Percentiles rank a stretch among this genome's conserved stretches.
Evolutionary conservation across 2,888 invertebrate genomes (phyloP).

Genomic region (Cephus rjabovi): DNA sequence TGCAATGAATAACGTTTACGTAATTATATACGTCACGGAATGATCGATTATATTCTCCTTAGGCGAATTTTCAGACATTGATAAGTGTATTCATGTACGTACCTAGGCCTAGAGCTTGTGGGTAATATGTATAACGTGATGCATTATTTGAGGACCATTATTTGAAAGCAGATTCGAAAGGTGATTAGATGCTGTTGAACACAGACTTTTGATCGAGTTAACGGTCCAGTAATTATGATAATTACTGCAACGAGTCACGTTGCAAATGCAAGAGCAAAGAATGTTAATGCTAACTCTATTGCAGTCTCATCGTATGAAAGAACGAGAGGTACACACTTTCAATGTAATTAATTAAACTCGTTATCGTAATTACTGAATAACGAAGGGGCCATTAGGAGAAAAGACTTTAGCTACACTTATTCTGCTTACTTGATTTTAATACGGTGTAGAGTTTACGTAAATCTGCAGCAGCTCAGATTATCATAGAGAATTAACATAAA

Average conservation of each 20-base stretch:
- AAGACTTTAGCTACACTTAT: not conserved
- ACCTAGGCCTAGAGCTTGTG: not conserved
- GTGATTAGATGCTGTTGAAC: not conserved
- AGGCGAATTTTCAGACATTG: not conserved
- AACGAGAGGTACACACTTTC: slow-evolving; percentile 11
- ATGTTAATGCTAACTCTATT: slow-evolving; percentile 12
- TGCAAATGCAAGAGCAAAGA: slow-evolving; percentile 7
- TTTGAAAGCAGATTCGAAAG: not conserved
- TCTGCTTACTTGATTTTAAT: not conserved
- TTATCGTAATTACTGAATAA: slow-evolving; percentile 17
- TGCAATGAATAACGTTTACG: not conserved
- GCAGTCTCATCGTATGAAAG: not conserved
- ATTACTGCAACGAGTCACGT: slow-evolving; percentile 16
- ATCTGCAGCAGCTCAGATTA: not conserved
- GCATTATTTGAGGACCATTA: not conserved
- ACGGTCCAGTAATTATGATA: slow-evolving; percentile 17
- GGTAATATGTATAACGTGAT: not conserved
- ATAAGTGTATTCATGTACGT: not conserved
- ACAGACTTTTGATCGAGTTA: not conserved
- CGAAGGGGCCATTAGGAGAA: not conserved
- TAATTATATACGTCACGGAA: not conserved
- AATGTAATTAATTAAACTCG: slow-evolving; percentile 21
- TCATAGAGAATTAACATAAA: not conserved
- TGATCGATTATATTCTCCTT: not conserved
- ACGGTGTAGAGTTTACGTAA: not conserved